These are phyloP conservation scores for Drosophila emarginata DNA, from an alignment of 2,888 invertebrate species.

Conservation along the genomic window DNA sequence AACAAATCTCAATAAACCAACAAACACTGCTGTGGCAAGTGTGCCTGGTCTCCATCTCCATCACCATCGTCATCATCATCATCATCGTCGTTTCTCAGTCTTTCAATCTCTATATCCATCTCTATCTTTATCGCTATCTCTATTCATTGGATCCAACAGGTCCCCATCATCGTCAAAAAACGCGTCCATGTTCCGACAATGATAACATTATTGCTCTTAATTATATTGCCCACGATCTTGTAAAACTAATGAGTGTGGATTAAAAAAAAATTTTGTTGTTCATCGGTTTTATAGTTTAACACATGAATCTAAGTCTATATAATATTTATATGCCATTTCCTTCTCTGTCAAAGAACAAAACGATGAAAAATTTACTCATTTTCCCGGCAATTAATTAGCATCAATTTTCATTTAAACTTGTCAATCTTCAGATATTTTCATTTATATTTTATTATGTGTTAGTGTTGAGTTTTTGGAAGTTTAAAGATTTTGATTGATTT, in stretches of 20 bases:
- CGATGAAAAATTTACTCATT: slow-evolving; percentile 56
- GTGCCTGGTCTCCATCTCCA: slow-evolving; percentile 11
- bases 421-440: neutral
- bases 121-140: slow-evolving; percentile 1
- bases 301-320: slow-evolving; percentile 22
- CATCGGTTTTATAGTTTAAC: slow-evolving; percentile 57
- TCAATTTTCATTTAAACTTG: slow-evolving; percentile 22
- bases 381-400: slow-evolving; percentile 53
- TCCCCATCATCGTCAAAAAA: slow-evolving; percentile 36
- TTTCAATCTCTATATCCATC: neutral
- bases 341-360: slow-evolving; percentile 47
- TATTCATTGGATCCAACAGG: slow-evolving; percentile 73
- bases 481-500: neutral
- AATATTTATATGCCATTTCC: slow-evolving; percentile 53
- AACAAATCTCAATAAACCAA: slow-evolving; percentile 45
- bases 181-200: slow-evolving; percentile 62
- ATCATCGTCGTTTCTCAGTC: neutral
- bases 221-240: slow-evolving; percentile 74
- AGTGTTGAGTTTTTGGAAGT: neutral
- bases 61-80: neutral
- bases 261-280: slow-evolving; percentile 59
- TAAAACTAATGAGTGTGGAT: slow-evolving; percentile 77
- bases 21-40: slow-evolving; percentile 23
- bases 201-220: slow-evolving; percentile 80
- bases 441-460: neutral